Conservation (phyloP, 2,113 vertebrate genomes). For the Procavia capensis region DNA sequence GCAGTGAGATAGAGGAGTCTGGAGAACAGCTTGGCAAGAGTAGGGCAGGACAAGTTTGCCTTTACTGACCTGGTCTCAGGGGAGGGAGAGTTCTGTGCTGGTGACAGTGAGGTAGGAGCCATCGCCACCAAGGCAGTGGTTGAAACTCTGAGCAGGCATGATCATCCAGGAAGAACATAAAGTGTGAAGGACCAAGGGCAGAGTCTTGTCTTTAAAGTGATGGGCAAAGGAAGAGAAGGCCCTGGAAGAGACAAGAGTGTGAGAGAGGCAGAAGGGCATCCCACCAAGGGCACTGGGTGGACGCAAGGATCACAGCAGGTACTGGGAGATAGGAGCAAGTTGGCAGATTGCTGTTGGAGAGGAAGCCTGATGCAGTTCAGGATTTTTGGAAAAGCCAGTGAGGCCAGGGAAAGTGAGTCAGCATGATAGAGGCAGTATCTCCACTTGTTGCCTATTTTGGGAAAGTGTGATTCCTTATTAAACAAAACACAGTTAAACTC, state of each 20-base stretch:
- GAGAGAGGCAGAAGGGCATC: neutral
- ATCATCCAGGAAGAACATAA: neutral
- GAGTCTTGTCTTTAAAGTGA: neutral
- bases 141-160: neutral
- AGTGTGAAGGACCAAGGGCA: neutral
- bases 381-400: constrained; percentile 62
- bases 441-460: constrained; percentile 83
- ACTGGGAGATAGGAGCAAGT: neutral
- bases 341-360: neutral
- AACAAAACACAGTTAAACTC: constrained; percentile 68
- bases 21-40: neutral
- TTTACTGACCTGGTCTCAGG: neutral
- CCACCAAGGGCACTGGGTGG: neutral
- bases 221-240: neutral
- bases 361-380: neutral
- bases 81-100: neutral
- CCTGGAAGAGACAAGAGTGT: neutral
- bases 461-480: constrained; percentile 79
- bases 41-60: neutral
- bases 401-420: constrained; percentile 75
- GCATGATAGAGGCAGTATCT: constrained; percentile 51
- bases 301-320: neutral
- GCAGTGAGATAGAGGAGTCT: neutral
- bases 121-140: neutral
- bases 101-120: neutral